Evolutionary conservation across 2,888 invertebrate genomes (phyloP), one percentile per base, ranked within the genome.

Genomic region (Torymus auratus): DNA sequence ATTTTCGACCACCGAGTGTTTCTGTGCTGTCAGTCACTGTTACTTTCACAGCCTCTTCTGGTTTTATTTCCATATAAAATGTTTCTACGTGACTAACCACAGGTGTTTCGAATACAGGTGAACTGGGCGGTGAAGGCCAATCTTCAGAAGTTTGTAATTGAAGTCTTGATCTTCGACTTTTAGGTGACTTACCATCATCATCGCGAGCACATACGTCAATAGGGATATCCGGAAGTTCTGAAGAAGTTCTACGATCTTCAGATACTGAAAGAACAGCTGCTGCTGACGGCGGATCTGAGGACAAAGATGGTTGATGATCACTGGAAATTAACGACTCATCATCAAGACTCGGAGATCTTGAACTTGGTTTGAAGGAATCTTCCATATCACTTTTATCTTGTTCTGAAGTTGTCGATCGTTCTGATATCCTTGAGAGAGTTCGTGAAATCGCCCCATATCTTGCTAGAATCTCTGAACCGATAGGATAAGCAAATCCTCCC

Each of bases 361-460:
- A 96, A 82, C 96, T 96, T 3, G 95, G 96, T 91, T 96, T 96
- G 52, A 96, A 96, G 0, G 96, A 95, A 91, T 96, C 96, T 89
- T 96, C 96, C 86, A 96, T 94, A 82, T 96, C 95, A 87, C 96
- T 96, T 2, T 96, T 96, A 81, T 92, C 92, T 90, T 96, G 96
- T 89, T 96, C 96, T 0, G 96, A 96, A 13, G 96, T 96, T 12
- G 97, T 97, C 84, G 96, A 97, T 62, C 96, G 93, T 91, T 97
- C 97, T 0, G 96, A 97, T 88, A 97, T 97, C 83, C 97, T 92
- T 0, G 96, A 96, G 50, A 97, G 92, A 0, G 97, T 97, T 62
- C 97, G 93, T 0, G 94, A 94, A 91, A 96, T 96, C 64, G 95
- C 95, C 10, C 94, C 95, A 86, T 95, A 95, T 11, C 94, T 95